These are phyloP conservation scores for Coracopsis vasa DNA, from an alignment of 2,113 vertebrate genomes.

Conservation along the genomic window DNA sequence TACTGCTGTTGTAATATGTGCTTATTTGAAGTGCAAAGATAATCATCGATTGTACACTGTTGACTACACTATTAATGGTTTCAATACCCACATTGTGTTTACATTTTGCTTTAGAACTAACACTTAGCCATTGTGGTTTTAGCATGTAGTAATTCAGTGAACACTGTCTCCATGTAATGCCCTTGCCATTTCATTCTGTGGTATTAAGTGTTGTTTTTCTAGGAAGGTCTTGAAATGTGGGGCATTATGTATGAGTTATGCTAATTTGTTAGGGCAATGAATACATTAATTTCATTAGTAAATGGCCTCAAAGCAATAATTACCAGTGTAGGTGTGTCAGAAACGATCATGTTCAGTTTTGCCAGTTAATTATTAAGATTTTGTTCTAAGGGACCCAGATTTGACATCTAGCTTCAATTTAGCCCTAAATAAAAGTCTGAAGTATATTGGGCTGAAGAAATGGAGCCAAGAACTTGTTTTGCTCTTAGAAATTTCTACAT, in stretches of 20 bases:
- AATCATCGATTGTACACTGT: conserved; percentile 73
- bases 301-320: conserved; percentile 99
- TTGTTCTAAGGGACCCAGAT: conserved; percentile 90
- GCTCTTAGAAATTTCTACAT: conserved; percentile 37
- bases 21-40: conserved; percentile 78
- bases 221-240: conserved; percentile 88
- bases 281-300: conserved; percentile 99
- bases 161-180: conserved; percentile 71
- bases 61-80: conserved; percentile 75
- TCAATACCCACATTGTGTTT: conserved; percentile 75
- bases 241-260: conserved; percentile 98
- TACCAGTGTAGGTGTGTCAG: conserved; percentile 99
- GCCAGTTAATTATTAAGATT: conserved; percentile 99
- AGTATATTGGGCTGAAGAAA: conserved; percentile 52
- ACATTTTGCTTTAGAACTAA: conserved; percentile 72
- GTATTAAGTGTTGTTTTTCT: conserved; percentile 81
- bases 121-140: conserved; percentile 81
- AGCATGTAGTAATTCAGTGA: conserved; percentile 74
- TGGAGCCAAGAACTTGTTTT: conserved; percentile 72
- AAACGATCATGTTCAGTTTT: conserved; percentile 98
- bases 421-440: conserved; percentile 80
- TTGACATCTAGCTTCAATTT: conserved; percentile 88
- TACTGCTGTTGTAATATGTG: conserved; percentile 72
- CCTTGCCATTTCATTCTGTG: conserved; percentile 77
- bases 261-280: conserved; percentile 99